Percentiles rank a stretch among this genome's conserved stretches.
phyloP scores from a whole-genome alignment of 2,888 invertebrate species.

The Drosophila histrio region DNA sequence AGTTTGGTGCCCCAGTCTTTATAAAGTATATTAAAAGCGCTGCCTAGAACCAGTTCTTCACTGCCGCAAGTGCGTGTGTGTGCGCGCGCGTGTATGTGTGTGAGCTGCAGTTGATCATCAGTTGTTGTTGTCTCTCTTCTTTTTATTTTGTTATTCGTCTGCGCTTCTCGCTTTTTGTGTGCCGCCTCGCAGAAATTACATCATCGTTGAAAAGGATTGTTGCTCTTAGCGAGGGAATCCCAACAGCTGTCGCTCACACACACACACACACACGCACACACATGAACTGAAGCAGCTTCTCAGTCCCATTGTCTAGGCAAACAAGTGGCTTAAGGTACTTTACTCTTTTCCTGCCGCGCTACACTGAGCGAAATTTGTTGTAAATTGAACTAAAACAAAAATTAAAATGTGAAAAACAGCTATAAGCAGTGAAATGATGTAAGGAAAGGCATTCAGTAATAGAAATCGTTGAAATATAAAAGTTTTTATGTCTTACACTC shows the following conservation, averaged over 20 bases:
- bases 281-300: slow-evolving; percentile 28
- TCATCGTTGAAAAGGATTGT: slow-evolving; percentile 71
- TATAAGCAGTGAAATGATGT: too few species aligned
- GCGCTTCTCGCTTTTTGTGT: slow-evolving; percentile 45
- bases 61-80: slow-evolving; percentile 13
- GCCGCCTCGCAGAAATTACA: slow-evolving; percentile 62
- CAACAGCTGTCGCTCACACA: slow-evolving; percentile 68
- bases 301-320: slow-evolving; percentile 65
- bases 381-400: not conserved
- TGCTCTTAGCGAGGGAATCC: slow-evolving; percentile 64
- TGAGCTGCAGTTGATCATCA: slow-evolving; percentile 48
- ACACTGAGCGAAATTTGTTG: slow-evolving; percentile 35
- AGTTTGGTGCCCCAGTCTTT: slow-evolving; percentile 26
- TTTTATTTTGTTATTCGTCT: slow-evolving; percentile 18
- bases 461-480: too few species aligned
- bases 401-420: too few species aligned
- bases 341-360: slow-evolving; percentile 24
- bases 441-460: too few species aligned
- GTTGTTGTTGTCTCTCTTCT: slow-evolving; percentile 1
- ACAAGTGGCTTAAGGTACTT: slow-evolving; percentile 64
- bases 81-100: slow-evolving; percentile 5
- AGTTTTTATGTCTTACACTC: too few species aligned
- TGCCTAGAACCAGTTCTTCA: slow-evolving; percentile 52
- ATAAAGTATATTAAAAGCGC: slow-evolving; percentile 29
- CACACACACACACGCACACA: slow-evolving; percentile 9